Evolutionary conservation across 1,140 invertebrate genomes (phyloP), one percentile per base, ranked within the genome.

Genomic region (Caenorhabditis tropicalis): DNA sequence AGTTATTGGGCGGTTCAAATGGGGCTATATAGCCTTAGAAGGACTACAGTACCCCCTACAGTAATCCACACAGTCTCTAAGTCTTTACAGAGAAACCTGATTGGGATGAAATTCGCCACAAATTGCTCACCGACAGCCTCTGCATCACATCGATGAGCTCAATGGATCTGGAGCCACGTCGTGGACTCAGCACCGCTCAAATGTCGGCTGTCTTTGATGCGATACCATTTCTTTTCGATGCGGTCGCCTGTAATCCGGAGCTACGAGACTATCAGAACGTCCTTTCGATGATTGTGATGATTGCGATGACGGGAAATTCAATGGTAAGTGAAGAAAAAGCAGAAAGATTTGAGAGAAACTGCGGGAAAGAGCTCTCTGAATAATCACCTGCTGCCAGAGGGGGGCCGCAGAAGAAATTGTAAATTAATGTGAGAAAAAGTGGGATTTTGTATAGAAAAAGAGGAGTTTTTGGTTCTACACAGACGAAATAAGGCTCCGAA

Each of bases 291-390:
- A 74, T 74, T 43, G 65, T 74, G 36, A 10, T 74, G n/a, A 74
- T 74, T 74, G 65, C 65, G n/a, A 74, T 74, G 65, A 74, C 65
- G 4, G 65, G 65, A 43, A 74, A 74, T 46, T 74, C 65, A 9
- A 43, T 74, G 65, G 65, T 74, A 12, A 74, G 65, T 9, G 21
- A 43, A 33, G 9, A 60, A 24, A 27, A 7, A 56, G 53, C 6
- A 51, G 49, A 46, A 16, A 46, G 19, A 51, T 19, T 51, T 51
- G 49, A 58, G 24, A 29, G n/a, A 58, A 58, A 58, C 43, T 0
- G 6, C 48, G 48, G 39, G 39, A 43, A 43, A 43, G n/a, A n/a
- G n/a, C n/a, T n/a, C n/a, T n/a, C n/a, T n/a, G n/a, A n/a, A n/a
- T n/a, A n/a, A n/a, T n/a, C n/a, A n/a, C n/a, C n/a, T n/a, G n/a